A percentile compares a stretch with the other conserved stretches of the same genome.
These are phyloP conservation scores for Napeogenes sylphis DNA, from an alignment of 2,888 invertebrate genomes.

Conservation along the genomic window DNA sequence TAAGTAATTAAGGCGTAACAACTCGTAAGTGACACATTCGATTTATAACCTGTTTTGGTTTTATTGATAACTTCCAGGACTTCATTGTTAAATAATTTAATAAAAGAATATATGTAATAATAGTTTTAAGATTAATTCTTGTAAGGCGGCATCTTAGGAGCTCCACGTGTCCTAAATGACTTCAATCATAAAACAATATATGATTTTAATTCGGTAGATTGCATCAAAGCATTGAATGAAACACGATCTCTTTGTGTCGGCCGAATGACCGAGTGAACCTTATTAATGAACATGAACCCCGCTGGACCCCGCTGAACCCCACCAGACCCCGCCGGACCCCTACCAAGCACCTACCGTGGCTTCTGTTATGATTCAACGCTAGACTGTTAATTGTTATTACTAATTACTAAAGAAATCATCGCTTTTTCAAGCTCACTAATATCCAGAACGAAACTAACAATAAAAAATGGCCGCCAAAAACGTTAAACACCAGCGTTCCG, in stretches of 20 bases:
- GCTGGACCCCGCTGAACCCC: slow-evolving; percentile 8
- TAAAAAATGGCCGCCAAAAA: too few species aligned
- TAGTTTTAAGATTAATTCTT: too few species aligned
- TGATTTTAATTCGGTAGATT: slow-evolving; percentile 4
- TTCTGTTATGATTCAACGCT: not conserved
- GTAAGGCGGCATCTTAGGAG: not conserved
- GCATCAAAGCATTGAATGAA: slow-evolving; percentile 16
- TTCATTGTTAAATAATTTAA: too few species aligned
- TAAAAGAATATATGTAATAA: too few species aligned
- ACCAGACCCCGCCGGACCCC: slow-evolving; percentile 11
- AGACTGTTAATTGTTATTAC: not conserved
- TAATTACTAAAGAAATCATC: too few species aligned
- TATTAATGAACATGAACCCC: slow-evolving; percentile 18
- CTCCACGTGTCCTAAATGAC: not conserved
- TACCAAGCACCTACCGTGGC: slow-evolving; percentile 22
- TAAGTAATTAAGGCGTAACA: too few species aligned
- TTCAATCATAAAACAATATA: slow-evolving; percentile 5
- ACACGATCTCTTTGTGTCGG: slow-evolving; percentile 22
- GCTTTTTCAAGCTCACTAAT: not conserved
- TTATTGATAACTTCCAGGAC: too few species aligned
- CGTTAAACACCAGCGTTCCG: too few species aligned
- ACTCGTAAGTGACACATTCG: too few species aligned
- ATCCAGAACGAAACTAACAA: too few species aligned
- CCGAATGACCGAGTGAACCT: slow-evolving; percentile 17
- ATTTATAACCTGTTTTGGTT: too few species aligned